Percentiles rank a stretch among this genome's conserved stretches.
Evolutionary conservation across 2,113 vertebrate genomes (phyloP).

Genomic region (Nesoenas mayeri): DNA sequence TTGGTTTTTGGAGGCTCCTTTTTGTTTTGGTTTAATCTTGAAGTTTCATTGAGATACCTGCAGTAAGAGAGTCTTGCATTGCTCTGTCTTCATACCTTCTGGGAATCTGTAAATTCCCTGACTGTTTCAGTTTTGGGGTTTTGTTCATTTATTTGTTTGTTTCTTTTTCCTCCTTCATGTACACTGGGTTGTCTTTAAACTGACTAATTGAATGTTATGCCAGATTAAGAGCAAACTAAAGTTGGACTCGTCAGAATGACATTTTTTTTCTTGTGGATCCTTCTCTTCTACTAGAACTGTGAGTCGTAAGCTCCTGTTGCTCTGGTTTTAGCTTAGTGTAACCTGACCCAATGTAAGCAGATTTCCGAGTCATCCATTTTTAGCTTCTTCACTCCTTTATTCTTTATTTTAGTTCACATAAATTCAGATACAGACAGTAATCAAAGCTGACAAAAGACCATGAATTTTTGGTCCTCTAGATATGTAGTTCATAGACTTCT

Average conservation of each 20-base stretch:
- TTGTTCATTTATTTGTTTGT: background rate
- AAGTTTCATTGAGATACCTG: background rate
- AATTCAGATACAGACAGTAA: background rate
- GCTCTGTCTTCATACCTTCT: background rate
- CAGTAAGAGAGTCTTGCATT: background rate
- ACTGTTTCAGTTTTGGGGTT: too few species aligned
- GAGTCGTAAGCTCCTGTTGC: background rate
- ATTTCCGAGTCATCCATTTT: background rate
- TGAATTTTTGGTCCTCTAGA: background rate
- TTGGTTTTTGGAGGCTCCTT: background rate
- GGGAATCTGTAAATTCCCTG: background rate
- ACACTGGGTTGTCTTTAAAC: background rate
- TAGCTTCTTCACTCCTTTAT: background rate
- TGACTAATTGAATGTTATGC: background rate
- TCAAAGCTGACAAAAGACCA: background rate
- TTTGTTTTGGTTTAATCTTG: background rate
- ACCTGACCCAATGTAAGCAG: background rate
- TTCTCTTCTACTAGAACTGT: background rate
- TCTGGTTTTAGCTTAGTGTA: background rate
- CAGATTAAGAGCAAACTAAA: background rate
- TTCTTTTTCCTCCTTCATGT: background rate
- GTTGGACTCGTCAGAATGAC: background rate
- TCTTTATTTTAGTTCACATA: background rate
- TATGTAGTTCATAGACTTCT: background rate
- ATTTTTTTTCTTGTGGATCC: background rate